Conservation (phyloP, 2,797 vertebrate genomes). For the Tenualosa ilisha region DNA sequence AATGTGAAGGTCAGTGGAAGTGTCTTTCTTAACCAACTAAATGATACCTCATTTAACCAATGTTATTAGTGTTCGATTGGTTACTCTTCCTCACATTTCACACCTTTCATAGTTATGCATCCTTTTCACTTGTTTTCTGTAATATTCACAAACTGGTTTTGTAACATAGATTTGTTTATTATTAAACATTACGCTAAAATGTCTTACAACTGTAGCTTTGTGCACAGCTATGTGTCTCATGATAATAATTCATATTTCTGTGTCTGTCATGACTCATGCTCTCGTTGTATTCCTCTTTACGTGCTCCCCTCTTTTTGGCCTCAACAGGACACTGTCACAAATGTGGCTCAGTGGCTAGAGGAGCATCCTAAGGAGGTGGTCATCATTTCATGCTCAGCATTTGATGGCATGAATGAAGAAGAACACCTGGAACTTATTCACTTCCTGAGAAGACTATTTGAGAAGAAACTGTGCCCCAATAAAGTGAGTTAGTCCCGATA, state of each 20-base stretch:
- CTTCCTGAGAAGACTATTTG: slow-evolving; percentile 71
- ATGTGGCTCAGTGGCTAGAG: slow-evolving; percentile 75
- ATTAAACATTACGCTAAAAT: too few relatives aligned
- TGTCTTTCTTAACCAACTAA: not conserved
- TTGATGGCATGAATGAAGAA: slow-evolving; percentile 68
- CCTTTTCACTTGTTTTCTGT: too few relatives aligned
- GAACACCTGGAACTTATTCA: slow-evolving; percentile 71
- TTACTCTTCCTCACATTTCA: too few relatives aligned
- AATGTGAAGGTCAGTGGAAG: slow-evolving; percentile 72
- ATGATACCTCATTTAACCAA: not conserved
- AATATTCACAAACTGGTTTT: too few relatives aligned
- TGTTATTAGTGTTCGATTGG: not conserved
- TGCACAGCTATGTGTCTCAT: not conserved
- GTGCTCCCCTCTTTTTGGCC: not conserved
- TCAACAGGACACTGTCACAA: slow-evolving; percentile 70
- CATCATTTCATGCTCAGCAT: slow-evolving; percentile 75
- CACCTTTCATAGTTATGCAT: too few relatives aligned
- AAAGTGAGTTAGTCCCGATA: slow-evolving; percentile 59
- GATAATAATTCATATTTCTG: too few relatives aligned
- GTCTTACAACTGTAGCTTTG: not conserved
- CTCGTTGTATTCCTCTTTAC: not conserved
- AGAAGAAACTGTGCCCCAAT: slow-evolving; percentile 72
- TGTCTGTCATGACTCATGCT: too few relatives aligned
- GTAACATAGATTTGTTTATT: not conserved
- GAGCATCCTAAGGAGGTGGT: slow-evolving; percentile 74